phyloP scores from a whole-genome alignment of 2,113 vertebrate genomes.

The Oostethus manadensis region DNA sequence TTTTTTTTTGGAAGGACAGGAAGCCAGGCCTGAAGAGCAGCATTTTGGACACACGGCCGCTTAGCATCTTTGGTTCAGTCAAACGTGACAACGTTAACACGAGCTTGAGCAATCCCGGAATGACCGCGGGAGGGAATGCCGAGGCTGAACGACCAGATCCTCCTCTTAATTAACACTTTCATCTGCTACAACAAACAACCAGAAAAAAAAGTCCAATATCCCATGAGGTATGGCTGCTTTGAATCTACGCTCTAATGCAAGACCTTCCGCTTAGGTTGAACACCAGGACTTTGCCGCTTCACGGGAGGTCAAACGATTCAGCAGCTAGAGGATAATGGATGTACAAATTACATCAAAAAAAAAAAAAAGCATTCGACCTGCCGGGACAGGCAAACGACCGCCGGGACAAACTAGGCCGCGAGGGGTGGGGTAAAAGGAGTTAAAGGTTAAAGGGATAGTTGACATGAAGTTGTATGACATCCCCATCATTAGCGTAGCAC shows the following conservation, averaged over 20 bases:
- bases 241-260: slow-evolving; percentile 36
- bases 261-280: slow-evolving; percentile 20
- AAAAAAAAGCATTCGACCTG: slow-evolving; percentile 21
- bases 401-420: slow-evolving; percentile 83
- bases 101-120: slow-evolving; percentile 77
- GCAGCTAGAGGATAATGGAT: slow-evolving; percentile 36
- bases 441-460: too few relatives aligned
- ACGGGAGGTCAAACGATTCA: slow-evolving; percentile 41
- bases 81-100: slow-evolving; percentile 84
- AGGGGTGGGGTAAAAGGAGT: slow-evolving; percentile 60
- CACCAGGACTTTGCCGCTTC: slow-evolving; percentile 17
- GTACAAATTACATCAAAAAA: too few relatives aligned
- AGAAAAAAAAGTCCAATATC: slow-evolving; percentile 46
- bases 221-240: slow-evolving; percentile 63
- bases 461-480: too few relatives aligned
- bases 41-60: slow-evolving; percentile 90
- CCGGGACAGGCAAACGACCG: slow-evolving; percentile 34
- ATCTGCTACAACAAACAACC: slow-evolving; percentile 66
- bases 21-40: slow-evolving; percentile 97
- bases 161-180: slow-evolving; percentile 29
- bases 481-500: too few relatives aligned
- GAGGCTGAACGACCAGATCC: slow-evolving; percentile 61
- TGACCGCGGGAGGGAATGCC: slow-evolving; percentile 45
- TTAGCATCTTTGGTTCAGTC: slow-evolving; percentile 98
- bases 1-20: slow-evolving; percentile 85